Conservation (phyloP, 1,140 invertebrate genomes). For the Nasonia longicornis region DNA sequence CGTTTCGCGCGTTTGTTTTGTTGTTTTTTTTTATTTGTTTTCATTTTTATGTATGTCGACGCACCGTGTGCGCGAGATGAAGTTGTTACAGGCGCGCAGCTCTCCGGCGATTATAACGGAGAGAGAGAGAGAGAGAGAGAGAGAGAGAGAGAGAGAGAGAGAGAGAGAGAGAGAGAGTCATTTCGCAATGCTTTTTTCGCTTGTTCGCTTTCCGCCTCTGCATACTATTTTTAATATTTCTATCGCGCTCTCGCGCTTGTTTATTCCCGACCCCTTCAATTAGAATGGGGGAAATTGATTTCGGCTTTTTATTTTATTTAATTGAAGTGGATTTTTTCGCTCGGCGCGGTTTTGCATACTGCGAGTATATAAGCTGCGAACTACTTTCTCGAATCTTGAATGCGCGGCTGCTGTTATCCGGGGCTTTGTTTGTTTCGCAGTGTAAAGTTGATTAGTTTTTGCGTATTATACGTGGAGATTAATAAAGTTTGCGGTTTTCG, state of each 20-base stretch:
- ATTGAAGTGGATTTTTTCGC: background rate
- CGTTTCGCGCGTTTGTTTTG: background rate
- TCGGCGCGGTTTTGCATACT: too few species aligned
- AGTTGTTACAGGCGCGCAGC: slow-evolving; percentile 17
- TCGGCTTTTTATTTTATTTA: background rate
- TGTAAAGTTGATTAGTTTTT: too few species aligned
- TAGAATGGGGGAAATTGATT: background rate
- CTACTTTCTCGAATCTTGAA: background rate
- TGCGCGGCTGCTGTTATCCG: background rate
- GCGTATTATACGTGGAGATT: too few species aligned
- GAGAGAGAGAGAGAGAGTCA: background rate
- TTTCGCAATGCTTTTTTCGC: background rate
- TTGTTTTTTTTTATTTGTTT: background rate
- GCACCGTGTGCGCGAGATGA: slow-evolving; percentile 8
- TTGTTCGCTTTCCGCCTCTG: background rate
- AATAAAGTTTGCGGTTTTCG: too few species aligned
- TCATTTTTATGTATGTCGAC: slow-evolving; percentile 28
- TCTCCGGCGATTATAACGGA: slow-evolving; percentile 28
- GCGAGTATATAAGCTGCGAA: background rate
- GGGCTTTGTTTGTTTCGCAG: too few species aligned
- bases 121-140: too few species aligned
- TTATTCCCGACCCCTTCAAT: slow-evolving; percentile 16
- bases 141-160: background rate
- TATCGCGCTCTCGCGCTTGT: background rate
- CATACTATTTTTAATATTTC: slow-evolving; percentile 3